Conservation (phyloP, 2,888 invertebrate species). For the Drosophila testacea region DNA sequence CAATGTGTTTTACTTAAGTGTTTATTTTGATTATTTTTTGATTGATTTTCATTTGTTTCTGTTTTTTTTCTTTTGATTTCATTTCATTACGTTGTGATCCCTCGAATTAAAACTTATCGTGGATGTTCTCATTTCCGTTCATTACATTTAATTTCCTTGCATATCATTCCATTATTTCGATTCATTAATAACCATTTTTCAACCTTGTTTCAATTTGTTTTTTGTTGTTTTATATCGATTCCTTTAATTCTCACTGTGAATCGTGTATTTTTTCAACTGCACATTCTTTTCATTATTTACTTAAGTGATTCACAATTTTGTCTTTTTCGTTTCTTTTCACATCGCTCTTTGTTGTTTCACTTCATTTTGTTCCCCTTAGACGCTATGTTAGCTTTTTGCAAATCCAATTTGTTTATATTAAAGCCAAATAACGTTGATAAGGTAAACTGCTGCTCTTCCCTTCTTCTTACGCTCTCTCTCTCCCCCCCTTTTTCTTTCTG, state of each 20-base stretch:
- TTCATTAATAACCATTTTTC: neutral
- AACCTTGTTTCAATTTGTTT: neutral
- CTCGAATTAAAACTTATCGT: neutral
- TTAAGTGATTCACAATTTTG: neutral
- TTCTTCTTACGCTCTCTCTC: neutral
- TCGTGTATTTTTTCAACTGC: neutral
- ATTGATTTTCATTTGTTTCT: constrained; percentile 1
- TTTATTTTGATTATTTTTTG: neutral
- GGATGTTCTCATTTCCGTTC: constrained; percentile 8
- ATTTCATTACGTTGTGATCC: neutral
- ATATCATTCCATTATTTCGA: neutral
- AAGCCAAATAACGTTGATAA: constrained; percentile 2
- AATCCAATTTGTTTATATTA: constrained; percentile 21
- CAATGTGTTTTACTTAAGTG: neutral
- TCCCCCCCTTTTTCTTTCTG: neutral
- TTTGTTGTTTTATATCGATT: neutral
- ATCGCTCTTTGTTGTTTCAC: neutral
- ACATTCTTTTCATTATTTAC: neutral
- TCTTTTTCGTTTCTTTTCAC: neutral
- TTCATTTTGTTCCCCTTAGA: neutral
- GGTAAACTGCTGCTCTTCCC: constrained; percentile 1
- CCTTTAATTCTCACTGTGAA: neutral
- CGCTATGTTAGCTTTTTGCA: constrained; percentile 3
- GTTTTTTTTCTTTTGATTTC: neutral
- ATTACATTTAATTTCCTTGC: constrained; percentile 9